Percentiles rank a stretch among this genome's conserved stretches.
Evolutionary conservation across 2,888 invertebrate genomes (phyloP).

Genomic region (Stenodera caucasica): DNA sequence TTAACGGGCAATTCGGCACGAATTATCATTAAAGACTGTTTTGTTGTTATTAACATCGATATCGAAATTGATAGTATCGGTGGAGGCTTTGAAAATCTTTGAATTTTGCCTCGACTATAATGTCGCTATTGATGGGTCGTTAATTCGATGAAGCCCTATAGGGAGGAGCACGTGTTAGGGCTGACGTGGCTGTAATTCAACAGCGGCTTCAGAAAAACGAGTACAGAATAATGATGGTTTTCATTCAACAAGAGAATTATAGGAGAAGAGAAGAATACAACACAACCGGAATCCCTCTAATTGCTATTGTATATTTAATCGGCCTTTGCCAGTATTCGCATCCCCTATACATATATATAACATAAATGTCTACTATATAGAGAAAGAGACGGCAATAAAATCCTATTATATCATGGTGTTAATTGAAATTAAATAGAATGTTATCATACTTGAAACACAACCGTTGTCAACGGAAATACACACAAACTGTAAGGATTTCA

Average conservation of each 20-base stretch:
- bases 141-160: background rate
- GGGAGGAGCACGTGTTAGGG: background rate
- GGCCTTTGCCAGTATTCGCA: background rate
- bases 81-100: too few species aligned
- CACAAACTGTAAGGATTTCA: background rate
- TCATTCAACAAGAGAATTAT: background rate
- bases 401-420: background rate
- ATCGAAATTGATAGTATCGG: too few species aligned
- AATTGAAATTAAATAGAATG: slow-evolving; percentile 13
- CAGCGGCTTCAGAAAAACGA: background rate
- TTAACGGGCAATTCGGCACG: background rate
- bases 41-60: too few species aligned
- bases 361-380: background rate
- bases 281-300: slow-evolving; percentile 10
- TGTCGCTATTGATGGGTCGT: background rate
- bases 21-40: background rate
- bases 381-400: background rate
- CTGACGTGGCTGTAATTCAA: background rate
- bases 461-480: background rate
- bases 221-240: background rate
- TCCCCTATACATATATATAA: background rate
- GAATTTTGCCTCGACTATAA: too few species aligned
- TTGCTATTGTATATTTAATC: slow-evolving; percentile 11
- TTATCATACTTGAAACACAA: background rate
- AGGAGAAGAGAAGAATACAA: background rate